These are phyloP conservation scores for Callinectes sapidus DNA, from an alignment of 2,888 invertebrate genomes.

Conservation along the genomic window DNA sequence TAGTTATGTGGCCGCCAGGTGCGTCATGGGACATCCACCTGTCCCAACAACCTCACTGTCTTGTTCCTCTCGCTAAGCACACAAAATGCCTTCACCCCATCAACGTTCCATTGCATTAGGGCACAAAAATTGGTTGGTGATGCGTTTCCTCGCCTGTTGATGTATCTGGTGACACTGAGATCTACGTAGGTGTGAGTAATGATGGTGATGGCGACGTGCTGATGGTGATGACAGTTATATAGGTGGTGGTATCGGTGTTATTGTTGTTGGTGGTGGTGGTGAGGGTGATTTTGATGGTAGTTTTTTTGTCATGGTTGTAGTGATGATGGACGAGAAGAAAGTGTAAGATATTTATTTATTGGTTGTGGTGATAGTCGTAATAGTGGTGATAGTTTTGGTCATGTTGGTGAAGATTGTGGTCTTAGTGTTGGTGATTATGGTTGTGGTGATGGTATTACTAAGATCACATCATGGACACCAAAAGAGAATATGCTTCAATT, in stretches of 20 bases:
- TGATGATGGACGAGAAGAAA: not conserved
- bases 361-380: not conserved
- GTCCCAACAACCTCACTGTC: constrained; percentile 18
- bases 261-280: not conserved
- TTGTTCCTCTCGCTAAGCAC: constrained; percentile 35
- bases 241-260: constrained; percentile 20
- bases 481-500: no score
- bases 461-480: no score
- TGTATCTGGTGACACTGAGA: not conserved
- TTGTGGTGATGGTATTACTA: not conserved
- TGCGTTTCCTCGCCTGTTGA: not conserved
- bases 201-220: not conserved
- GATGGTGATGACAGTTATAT: not conserved
- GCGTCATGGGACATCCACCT: constrained; percentile 24
- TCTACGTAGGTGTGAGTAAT: not conserved
- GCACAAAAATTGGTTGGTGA: not conserved
- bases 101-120: not conserved
- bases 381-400: not conserved
- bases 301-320: no score
- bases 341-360: not conserved
- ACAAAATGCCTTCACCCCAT: constrained; percentile 44
- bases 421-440: not conserved
- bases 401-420: not conserved
- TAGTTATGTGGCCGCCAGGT: constrained; percentile 39
- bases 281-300: not conserved